Conservation (phyloP, 2,113 vertebrate species). For the Alouatta palliata region DNA sequence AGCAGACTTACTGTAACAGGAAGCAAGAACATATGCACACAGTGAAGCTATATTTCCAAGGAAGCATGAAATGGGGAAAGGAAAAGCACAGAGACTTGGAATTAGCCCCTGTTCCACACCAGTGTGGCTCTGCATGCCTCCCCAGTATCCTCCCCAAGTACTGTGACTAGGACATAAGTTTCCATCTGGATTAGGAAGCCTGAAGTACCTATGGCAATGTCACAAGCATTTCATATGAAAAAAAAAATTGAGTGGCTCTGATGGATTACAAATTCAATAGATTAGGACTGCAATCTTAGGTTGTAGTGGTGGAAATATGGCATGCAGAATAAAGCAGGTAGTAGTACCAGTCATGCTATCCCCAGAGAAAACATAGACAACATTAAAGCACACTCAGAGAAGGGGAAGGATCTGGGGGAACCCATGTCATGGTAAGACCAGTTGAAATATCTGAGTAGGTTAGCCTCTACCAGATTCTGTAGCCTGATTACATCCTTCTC, state of each 20-base stretch:
- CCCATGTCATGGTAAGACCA: background rate
- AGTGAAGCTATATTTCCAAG: background rate
- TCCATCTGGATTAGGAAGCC: background rate
- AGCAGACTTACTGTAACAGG: background rate
- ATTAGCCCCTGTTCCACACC: background rate
- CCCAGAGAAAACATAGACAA: background rate
- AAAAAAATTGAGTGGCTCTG: background rate
- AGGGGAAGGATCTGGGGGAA: background rate
- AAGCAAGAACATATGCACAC: background rate
- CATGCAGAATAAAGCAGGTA: background rate
- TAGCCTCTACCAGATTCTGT: background rate
- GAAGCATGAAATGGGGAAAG: background rate
- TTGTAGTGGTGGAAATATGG: background rate
- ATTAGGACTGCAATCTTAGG: background rate
- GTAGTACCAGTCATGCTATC: background rate
- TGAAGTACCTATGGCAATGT: background rate
- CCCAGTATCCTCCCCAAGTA: background rate
- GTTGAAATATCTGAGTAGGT: background rate
- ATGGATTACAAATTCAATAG: background rate
- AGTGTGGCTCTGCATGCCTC: background rate
- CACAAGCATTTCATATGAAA: background rate
- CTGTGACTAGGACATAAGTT: background rate
- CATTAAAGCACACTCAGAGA: background rate
- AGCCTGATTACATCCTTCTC: background rate
- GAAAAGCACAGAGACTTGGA: background rate